These are phyloP conservation scores for Harpegnathos saltator DNA, from an alignment of 1,140 invertebrate species.

Conservation along the genomic window DNA sequence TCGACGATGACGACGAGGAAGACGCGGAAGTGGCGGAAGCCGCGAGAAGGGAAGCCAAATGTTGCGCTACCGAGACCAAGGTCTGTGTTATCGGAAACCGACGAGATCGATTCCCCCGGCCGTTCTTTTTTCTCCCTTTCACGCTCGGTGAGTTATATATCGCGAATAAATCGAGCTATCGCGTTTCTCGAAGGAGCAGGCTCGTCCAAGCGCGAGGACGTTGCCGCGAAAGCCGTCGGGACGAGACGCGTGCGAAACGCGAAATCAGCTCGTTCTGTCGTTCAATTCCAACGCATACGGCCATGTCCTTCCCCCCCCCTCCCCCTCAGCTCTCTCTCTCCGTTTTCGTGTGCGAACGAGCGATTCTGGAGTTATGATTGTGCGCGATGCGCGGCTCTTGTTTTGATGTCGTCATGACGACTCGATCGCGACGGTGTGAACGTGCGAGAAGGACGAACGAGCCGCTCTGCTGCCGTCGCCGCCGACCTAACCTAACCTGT, in stretches of 20 bases:
- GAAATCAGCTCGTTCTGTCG: neutral
- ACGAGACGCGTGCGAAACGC: neutral
- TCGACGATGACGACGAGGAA: neutral
- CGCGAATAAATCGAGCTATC: slow-evolving; percentile 54
- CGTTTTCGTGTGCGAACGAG: no score
- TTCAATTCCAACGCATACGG: slow-evolving; percentile 8
- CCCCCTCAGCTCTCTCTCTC: neutral
- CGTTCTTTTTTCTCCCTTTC: slow-evolving; percentile 24
- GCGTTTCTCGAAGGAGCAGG: slow-evolving; percentile 19
- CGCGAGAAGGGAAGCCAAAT: slow-evolving; percentile 49
- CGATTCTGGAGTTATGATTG: neutral
- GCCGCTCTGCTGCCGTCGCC: no score
- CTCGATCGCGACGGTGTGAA: slow-evolving; percentile 19
- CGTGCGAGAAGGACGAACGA: neutral
- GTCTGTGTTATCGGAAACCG: slow-evolving; percentile 75
- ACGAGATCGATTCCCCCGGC: slow-evolving; percentile 65
- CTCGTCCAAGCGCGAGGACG: neutral
- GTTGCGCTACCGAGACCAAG: slow-evolving; percentile 80
- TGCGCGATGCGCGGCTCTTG: slow-evolving; percentile 35
- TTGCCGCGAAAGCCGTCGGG: slow-evolving; percentile 21
- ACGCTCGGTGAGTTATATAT: slow-evolving; percentile 12
- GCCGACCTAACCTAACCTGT: slow-evolving; percentile 47
- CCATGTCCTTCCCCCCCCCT: neutral
- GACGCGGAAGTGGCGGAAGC: slow-evolving; percentile 11
- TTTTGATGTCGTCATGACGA: slow-evolving; percentile 69